A percentile compares a stretch with the other conserved stretches of the same genome.
Conservation (phyloP, 2,797 vertebrate genomes). For the Pseudochirops cupreus region DNA sequence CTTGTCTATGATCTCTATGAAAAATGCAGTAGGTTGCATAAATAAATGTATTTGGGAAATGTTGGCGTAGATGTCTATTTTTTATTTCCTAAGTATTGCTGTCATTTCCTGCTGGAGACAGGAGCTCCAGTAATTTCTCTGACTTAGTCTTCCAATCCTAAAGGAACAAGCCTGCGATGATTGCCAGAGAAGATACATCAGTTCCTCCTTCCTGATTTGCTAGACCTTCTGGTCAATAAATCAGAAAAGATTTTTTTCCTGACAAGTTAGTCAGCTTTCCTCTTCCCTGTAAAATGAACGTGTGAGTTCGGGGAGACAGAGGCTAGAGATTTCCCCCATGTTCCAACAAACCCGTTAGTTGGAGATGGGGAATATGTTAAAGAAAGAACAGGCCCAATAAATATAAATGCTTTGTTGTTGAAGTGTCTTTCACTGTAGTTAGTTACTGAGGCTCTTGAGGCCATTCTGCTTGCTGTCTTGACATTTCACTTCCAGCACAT, state of each 20-base stretch:
- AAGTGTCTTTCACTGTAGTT: background rate
- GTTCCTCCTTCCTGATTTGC: background rate
- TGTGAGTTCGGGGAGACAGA: background rate
- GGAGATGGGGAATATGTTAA: background rate
- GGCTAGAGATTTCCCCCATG: background rate
- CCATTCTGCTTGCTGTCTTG: background rate
- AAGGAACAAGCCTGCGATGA: background rate
- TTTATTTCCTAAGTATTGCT: background rate
- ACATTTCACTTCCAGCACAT: background rate
- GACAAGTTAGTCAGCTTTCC: background rate
- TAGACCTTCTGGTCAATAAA: background rate
- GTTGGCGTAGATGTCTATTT: background rate
- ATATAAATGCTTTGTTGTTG: background rate
- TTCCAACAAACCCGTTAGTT: background rate
- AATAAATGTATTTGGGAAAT: background rate
- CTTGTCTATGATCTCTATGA: background rate
- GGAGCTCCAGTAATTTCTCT: background rate
- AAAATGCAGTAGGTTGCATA: background rate
- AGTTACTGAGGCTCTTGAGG: background rate
- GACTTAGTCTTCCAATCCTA: background rate
- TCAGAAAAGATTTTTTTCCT: background rate
- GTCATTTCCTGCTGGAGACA: background rate
- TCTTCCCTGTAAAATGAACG: background rate
- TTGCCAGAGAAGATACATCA: background rate
- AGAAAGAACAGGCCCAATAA: background rate